Percentiles rank a stretch among this genome's conserved stretches.
Conservation (phyloP, 2,797 vertebrate genomes). For the Brachyalestes nurse region DNA sequence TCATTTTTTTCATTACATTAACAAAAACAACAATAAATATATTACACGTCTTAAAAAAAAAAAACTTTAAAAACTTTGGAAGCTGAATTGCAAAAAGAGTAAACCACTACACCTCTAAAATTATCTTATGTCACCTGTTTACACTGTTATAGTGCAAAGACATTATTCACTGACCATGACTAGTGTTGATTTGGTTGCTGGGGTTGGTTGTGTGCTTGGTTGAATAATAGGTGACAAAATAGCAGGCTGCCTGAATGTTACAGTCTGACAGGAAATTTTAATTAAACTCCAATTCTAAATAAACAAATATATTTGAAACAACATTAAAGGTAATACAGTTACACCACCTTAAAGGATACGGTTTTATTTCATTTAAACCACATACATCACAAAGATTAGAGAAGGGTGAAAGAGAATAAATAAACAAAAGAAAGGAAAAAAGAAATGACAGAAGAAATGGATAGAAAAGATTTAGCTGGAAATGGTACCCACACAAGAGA, state of each 20-base stretch:
- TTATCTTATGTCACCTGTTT: background rate
- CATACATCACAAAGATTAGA: slow-evolving; percentile 53
- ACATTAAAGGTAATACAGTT: background rate
- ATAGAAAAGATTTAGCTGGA: slow-evolving; percentile 40
- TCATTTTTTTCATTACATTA: no score
- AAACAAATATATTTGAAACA: no score
- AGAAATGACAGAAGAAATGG: slow-evolving; percentile 50
- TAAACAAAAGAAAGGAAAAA: slow-evolving; percentile 62
- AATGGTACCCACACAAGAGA: slow-evolving; percentile 55
- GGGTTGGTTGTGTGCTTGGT: background rate
- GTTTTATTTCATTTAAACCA: slow-evolving; percentile 71
- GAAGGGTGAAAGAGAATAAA: slow-evolving; percentile 42
- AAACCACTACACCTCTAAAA: background rate
- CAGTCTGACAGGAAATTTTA: background rate
- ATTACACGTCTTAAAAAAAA: no score
- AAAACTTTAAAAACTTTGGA: no score
- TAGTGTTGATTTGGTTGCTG: no score
- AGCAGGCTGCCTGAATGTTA: background rate
- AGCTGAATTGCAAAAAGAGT: no score
- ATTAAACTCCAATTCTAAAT: background rate
- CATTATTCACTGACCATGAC: slow-evolving; percentile 58
- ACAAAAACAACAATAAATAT: no score
- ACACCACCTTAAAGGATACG: slow-evolving; percentile 23
- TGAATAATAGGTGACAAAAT: background rate
- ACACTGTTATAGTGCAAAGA: slow-evolving; percentile 72